Conservation (phyloP, 1,140 invertebrate species). For the Brachionus sp. region DNA sequence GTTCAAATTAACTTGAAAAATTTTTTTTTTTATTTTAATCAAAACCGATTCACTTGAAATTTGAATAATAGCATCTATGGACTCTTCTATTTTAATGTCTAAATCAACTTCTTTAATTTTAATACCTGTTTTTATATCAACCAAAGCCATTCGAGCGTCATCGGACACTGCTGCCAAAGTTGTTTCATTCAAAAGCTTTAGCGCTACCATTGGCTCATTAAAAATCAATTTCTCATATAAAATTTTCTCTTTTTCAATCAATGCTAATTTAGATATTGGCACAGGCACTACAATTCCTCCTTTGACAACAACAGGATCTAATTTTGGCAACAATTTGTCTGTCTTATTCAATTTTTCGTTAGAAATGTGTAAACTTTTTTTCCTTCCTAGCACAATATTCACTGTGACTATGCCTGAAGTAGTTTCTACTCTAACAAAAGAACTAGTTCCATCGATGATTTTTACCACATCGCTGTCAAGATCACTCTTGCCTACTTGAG, state of each 20-base stretch:
- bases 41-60: not conserved
- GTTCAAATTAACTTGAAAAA: not conserved
- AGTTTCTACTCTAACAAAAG: not conserved
- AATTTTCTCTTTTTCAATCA: not conserved
- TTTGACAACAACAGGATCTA: not conserved
- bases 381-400: no score
- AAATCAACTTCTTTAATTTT: not conserved
- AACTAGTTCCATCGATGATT: not conserved
- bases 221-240: not conserved
- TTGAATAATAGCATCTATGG: not conserved
- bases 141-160: not conserved
- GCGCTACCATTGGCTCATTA: not conserved
- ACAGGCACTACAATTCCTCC: not conserved
- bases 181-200: not conserved
- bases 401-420: not conserved
- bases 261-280: not conserved
- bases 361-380: no score
- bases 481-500: not conserved
- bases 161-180: not conserved
- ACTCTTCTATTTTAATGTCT: not conserved
- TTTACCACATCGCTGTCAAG: not conserved
- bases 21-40: not conserved
- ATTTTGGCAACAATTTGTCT: not conserved
- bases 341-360: not conserved
- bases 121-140: not conserved